Evolutionary conservation across 2,113 vertebrate species (phyloP), one percentile per base, ranked within the genome.

Genomic region (Thymallus thymallus): DNA sequence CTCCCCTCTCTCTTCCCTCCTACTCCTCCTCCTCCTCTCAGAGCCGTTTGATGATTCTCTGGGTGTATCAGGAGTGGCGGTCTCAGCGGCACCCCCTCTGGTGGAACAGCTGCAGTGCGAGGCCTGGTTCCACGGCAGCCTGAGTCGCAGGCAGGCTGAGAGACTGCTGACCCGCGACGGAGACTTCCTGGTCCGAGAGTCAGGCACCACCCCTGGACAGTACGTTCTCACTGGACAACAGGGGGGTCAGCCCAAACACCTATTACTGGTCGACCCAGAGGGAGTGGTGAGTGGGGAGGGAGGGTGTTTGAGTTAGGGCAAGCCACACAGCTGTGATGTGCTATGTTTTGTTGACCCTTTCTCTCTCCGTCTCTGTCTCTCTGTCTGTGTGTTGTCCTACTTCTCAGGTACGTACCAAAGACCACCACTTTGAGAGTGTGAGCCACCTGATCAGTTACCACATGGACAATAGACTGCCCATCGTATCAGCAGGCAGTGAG

Each of bases 371-470:
- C 9, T 68, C 20, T n/a, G 63, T 18, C 63, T 16, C 6, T 45
- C 4, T 14, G 7, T 14, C 9, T 13, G 32, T 35, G 46, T 18
- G 14, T 16, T 16, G 46, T 51, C 4, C 14, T 41, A 41, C 35
- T 51, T 56, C 61, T 45, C 75, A 99, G 98, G 98, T 99, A 5
- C 91, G 97, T 75, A 99, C 98, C 0, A 99, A 99, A 88, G 98
- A 99, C 75, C 98, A 98, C 65, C 95, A 96, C 60, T 99, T 99
- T 0, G 97, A 97, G 84, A 98, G 96, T 0, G 98, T 99, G 81
- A 98, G 96, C 78, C 98, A 99, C 89, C 94, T 99, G 85, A 98
- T 99, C 92, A 97, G 96, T 83, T 97, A 99, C 89, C 97, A 99
- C 90, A 95, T 98, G 97, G 98, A 98, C 95, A 99, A 99, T 94